Evolutionary conservation across 2,113 vertebrate genomes (phyloP), one percentile per base, ranked within the genome.

Genomic region (Vombatus ursinus): DNA sequence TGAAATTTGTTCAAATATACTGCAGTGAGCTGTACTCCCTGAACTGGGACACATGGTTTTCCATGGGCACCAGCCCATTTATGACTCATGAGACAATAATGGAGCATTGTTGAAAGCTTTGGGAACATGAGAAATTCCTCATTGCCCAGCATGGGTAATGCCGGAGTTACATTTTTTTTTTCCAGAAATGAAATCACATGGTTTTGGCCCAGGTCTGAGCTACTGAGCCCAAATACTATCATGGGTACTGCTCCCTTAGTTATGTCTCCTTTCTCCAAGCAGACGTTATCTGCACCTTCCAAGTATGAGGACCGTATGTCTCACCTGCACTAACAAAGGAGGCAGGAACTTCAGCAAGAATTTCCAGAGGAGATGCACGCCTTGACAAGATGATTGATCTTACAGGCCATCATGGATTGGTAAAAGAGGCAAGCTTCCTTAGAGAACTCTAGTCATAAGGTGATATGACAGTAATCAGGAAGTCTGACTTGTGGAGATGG

Each of bases 11-110:
- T 98, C 97, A 98, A 98, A 98, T 97, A 96, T 97, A 98, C 98
- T 98, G 98, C 95, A 0, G 98, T 97, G 98, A 98, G 96, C 98
- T 98, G 98, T 96, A 54, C 98, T 98, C 97, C 93, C 96, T 98
- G 97, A 97, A 52, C 97, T 94, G 97, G 98, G 97, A 99, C 98
- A 98, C 98, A 98, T 91, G 98, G 98, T 98, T 98, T 99, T 98
- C 98, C 97, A 77, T 98, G 98, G 98, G 98, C 98, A 95, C 44
- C 84, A 96, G 98, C 98, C 99, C 98, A 98, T 97, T 96, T 95
- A 94, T 98, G 98, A 99, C 97, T 99, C 99, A 99, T 98, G 96
- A 97, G 92, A 97, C 97, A 84, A 99, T 98, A 99, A 99, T 97
- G 97, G 97, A 97, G 98, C 98, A 98, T 98, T 99, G 98, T 98